Percentiles rank a stretch among this genome's conserved stretches.
Evolutionary conservation across 2,797 vertebrate species (phyloP).

Genomic region (Catamblyrhynchus diadema): DNA sequence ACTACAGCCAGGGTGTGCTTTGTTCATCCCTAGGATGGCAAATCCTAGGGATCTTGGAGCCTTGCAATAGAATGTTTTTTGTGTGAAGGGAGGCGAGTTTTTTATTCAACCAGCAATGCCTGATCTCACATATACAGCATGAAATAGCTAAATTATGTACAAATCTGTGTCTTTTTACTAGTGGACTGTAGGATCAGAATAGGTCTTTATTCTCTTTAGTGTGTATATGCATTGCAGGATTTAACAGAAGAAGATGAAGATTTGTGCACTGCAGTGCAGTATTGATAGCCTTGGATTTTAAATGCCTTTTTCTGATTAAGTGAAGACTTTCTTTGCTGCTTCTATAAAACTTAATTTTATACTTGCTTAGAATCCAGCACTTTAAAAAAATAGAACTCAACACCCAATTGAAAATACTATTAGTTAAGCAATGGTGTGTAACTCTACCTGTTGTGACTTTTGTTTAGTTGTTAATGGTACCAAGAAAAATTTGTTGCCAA

Average conservation of each 20-base stretch:
- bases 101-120: neutral
- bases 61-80: neutral
- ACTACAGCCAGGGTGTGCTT: neutral
- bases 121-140: neutral
- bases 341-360: neutral
- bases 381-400: neutral
- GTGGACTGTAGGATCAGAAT: neutral
- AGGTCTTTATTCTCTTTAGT: neutral
- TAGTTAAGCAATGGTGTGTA: neutral
- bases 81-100: neutral
- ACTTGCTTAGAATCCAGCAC: neutral
- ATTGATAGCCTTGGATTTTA: neutral
- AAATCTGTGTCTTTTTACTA: neutral
- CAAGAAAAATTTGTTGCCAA: neutral
- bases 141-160: fast-evolving
- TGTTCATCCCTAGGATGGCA: neutral
- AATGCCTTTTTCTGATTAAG: neutral
- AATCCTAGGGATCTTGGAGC: neutral
- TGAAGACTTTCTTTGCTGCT: neutral
- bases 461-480: neutral
- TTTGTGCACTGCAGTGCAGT: neutral
- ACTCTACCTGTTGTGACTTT: neutral
- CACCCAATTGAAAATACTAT: neutral
- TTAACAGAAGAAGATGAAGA: neutral
- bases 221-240: neutral